phyloP scores from a whole-genome alignment of 1,140 invertebrate genomes.

The Andricus grossulariae region DNA sequence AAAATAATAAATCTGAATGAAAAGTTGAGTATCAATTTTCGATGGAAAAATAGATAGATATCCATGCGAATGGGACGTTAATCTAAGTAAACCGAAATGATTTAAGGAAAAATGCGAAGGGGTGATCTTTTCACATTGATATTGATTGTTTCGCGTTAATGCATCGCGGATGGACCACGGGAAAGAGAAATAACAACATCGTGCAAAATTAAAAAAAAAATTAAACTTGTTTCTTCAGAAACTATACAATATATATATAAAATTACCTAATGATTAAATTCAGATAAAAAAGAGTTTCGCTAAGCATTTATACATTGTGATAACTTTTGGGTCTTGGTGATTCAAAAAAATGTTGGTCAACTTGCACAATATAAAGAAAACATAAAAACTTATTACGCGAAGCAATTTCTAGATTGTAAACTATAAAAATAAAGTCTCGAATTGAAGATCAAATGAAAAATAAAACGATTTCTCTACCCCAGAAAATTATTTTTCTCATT shows the following conservation, averaged over 20 bases:
- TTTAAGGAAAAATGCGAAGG: background rate
- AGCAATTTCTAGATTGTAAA: background rate
- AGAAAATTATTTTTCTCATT: background rate
- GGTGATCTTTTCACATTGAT: background rate
- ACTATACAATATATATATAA: no score
- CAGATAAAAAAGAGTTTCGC: no score
- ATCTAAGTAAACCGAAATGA: background rate
- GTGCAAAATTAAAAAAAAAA: background rate
- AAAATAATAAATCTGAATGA: no score
- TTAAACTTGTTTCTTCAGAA: background rate
- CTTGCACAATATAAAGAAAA: conserved; percentile 56
- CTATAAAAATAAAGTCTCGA: no score
- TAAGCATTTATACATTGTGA: no score
- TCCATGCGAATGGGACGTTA: background rate
- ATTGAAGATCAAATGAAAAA: no score
- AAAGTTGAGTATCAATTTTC: no score
- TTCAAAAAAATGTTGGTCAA: conserved; percentile 57
- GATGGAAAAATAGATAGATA: background rate
- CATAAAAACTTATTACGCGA: conserved; percentile 42
- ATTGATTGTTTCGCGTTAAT: background rate
- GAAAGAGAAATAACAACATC: background rate
- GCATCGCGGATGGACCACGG: background rate
- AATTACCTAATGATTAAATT: no score
- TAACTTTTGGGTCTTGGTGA: conserved; percentile 22
- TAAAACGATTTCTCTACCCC: background rate